Conservation (phyloP, 2,888 invertebrate genomes). For the Creontiades dilutus region DNA sequence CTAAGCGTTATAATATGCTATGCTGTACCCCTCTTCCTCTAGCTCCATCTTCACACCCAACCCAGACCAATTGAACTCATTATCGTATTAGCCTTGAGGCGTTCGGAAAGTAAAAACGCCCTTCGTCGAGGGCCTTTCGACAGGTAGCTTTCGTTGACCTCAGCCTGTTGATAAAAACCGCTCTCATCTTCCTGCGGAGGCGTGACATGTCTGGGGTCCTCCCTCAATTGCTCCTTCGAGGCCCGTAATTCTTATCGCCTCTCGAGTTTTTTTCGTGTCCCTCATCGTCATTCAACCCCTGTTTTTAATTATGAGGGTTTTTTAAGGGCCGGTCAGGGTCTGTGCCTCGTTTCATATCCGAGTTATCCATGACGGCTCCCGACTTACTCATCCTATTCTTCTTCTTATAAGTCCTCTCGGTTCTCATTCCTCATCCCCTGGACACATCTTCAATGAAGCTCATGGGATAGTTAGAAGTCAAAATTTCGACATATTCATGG, state of each 20-base stretch:
- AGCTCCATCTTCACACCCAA: too few species aligned
- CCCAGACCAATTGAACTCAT: too few species aligned
- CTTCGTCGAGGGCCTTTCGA: too few species aligned
- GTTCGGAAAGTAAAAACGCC: too few species aligned
- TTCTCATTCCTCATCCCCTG: too few species aligned
- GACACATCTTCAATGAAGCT: too few species aligned
- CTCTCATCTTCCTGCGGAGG: not conserved
- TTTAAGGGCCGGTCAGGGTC: not conserved
- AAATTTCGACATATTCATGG: too few species aligned
- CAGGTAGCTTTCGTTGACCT: constrained; percentile 18
- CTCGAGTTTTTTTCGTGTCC: not conserved
- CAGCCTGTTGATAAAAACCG: not conserved
- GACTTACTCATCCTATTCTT: constrained; percentile 11
- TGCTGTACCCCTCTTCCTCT: too few species aligned
- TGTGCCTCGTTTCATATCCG: not conserved
- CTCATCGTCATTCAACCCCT: not conserved
- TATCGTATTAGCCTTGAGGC: too few species aligned
- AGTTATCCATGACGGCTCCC: constrained; percentile 27
- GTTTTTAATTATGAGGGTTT: constrained; percentile 11
- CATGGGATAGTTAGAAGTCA: too few species aligned
- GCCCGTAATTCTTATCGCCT: not conserved
- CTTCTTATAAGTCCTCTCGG: not conserved
- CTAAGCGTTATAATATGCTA: too few species aligned
- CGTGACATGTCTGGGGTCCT: not conserved
- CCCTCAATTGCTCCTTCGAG: not conserved